These are phyloP conservation scores for Caenorhabditis sp. DNA, from an alignment of 2,888 invertebrate species.

Conservation along the genomic window DNA sequence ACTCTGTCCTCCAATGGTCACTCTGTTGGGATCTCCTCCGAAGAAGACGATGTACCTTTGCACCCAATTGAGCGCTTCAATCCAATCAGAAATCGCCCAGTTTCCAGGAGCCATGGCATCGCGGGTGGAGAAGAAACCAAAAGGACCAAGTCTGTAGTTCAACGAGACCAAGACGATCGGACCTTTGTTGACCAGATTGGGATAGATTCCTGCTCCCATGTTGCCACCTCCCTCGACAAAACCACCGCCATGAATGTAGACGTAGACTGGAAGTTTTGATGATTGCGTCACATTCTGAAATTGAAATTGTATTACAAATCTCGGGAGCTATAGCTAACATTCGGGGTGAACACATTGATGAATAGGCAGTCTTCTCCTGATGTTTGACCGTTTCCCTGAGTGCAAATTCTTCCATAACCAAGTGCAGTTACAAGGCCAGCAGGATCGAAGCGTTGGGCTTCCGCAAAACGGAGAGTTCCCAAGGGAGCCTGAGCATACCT, in stretches of 20 bases:
- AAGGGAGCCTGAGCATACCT: conserved; percentile 64
- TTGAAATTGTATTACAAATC: not conserved
- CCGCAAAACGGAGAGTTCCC: conserved; percentile 56
- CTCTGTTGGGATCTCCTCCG: conserved; percentile 65
- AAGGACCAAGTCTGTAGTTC: conserved; percentile 72
- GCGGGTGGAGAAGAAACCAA: conserved; percentile 70
- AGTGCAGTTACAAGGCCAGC: conserved; percentile 57
- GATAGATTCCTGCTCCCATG: conserved; percentile 65
- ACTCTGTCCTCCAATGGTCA: conserved; percentile 71
- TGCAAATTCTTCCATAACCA: conserved; percentile 55
- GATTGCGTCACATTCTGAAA: conserved; percentile 55
- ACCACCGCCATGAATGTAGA: conserved; percentile 71
- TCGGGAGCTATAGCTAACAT: conserved; percentile 50
- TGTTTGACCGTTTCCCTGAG: conserved; percentile 52
- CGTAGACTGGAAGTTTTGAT: conserved; percentile 64
- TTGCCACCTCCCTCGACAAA: conserved; percentile 66
- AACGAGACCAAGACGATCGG: conserved; percentile 62
- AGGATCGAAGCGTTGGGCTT: conserved; percentile 59
- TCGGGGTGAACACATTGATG: conserved; percentile 66
- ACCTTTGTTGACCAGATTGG: conserved; percentile 66
- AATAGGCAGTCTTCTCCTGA: conserved; percentile 66
- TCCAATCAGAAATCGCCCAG: conserved; percentile 67
- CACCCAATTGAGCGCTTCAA: conserved; percentile 69
- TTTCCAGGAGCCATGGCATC: conserved; percentile 67
- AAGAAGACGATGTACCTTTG: conserved; percentile 66